Base-by-base conservation (phyloP, 2,113 vertebrate genomes). In the Trogon melanurus region DNA sequence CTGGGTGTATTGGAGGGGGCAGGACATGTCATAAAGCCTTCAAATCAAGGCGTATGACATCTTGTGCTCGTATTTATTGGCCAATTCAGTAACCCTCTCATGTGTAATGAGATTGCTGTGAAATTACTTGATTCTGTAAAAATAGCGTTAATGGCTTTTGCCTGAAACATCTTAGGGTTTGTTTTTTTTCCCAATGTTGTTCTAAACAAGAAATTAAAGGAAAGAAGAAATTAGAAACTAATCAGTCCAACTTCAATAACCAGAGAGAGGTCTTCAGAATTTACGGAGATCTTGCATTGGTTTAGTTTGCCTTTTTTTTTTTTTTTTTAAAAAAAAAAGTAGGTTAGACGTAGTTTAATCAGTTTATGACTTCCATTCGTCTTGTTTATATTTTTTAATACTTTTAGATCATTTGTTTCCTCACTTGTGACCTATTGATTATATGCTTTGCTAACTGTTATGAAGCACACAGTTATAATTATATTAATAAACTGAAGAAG, bases 401-500 rank as follows among this genome's bases (percentile, higher is more conserved):
- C 56, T 95, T 67, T 20, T 38, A 70, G 76, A 17, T 86, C 7
- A 64, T n/a, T 92, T 84, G 53, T 84, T 91, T 95, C 53, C 53
- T 78, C 48, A 36, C 34, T 75, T 76, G 32, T 3, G 19, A 64
- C 45, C 44, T 56, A 79, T 72, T 89, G 90, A 89, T 91, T 75
- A 85, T 47, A 79, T 50, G 74, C 62, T 75, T 69, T 88, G 66
- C 73, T 93, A 44, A 56, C 48, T 83, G 25, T 70, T 61, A 26
- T 9, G 80, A 78, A 73, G 69, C 38, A n/a, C 32, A 34, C 2
- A 8, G 73, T 58, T 86, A 78, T 83, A 84, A 89, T 91, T 92
- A 95, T 27, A 50, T 74, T 89, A 14, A 3, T 74, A 91, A 93
- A 79, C 60, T 64, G 86, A 80, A 94, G 85, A 70, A 88, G 84